These are phyloP conservation scores for Bufotes viridis DNA, from an alignment of 2,797 vertebrate genomes.

Conservation along the genomic window DNA sequence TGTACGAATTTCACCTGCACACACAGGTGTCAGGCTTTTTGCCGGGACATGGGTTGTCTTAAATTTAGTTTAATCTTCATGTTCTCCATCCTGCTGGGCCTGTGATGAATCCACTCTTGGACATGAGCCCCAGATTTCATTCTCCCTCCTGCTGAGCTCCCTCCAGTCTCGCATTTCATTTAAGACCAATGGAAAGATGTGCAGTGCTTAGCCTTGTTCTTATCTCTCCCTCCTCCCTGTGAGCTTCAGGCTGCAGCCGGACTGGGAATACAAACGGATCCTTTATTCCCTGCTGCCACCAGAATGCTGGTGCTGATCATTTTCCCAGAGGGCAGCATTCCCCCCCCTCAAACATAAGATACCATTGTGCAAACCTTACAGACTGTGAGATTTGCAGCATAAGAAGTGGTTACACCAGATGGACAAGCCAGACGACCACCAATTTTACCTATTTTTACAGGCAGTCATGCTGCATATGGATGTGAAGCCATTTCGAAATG, in stretches of 20 bases:
- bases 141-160: conserved; percentile 57
- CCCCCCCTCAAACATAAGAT: conserved; percentile 65
- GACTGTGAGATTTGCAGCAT: conserved; percentile 55
- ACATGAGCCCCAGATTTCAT: neutral
- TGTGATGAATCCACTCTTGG: neutral
- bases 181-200: conserved; percentile 62
- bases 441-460: conserved; percentile 9
- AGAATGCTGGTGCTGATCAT: conserved; percentile 69
- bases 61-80: conserved; percentile 4
- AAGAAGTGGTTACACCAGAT: conserved; percentile 23
- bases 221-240: conserved; percentile 54
- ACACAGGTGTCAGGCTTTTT: accelerated
- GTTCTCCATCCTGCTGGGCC: neutral
- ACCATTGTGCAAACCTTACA: conserved; percentile 68
- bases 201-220: conserved; percentile 58
- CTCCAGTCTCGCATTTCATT: conserved; percentile 46
- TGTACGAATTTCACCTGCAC: neutral
- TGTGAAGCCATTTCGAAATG: neutral
- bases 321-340: conserved; percentile 65
- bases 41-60: neutral
- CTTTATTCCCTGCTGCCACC: conserved; percentile 66
- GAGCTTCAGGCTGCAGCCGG: conserved; percentile 59
- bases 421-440: conserved; percentile 14
- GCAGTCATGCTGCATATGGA: neutral
- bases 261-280: conserved; percentile 65